Evolutionary conservation across 2,113 vertebrate genomes (phyloP).

Genomic region (Xiphias gladius): DNA sequence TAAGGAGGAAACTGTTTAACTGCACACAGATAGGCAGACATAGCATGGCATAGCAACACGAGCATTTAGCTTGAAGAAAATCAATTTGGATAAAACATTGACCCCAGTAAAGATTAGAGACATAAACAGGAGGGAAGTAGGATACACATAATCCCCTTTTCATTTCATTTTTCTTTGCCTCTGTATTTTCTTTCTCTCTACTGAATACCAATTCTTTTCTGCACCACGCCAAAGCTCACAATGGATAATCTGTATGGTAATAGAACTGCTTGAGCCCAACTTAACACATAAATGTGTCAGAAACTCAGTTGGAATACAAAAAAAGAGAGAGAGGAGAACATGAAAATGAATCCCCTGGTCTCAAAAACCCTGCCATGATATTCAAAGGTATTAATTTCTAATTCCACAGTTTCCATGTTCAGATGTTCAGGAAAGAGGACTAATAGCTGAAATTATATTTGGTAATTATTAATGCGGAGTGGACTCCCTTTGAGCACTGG

Average conservation of each 20-base stretch:
- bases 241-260: constrained; percentile 86
- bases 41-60: constrained; percentile 52
- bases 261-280: constrained; percentile 84
- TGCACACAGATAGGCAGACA: constrained; percentile 24
- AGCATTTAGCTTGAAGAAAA: constrained; percentile 73
- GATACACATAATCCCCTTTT: constrained; percentile 80
- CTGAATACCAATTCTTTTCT: constrained; percentile 79
- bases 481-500: constrained; percentile 91
- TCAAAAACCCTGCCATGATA: constrained; percentile 81
- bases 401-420: constrained; percentile 89
- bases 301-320: constrained; percentile 88
- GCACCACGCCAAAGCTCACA: constrained; percentile 70
- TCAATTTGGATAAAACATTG: constrained; percentile 83
- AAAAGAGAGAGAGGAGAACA: constrained; percentile 58
- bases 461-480: constrained; percentile 96
- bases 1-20: constrained; percentile 56
- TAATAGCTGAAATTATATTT: constrained; percentile 98
- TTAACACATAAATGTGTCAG: constrained; percentile 88
- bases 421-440: constrained; percentile 92
- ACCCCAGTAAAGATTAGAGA: constrained; percentile 78
- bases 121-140: constrained; percentile 69
- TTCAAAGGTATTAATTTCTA: constrained; percentile 94
- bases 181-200: constrained; percentile 66
- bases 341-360: constrained; percentile 86
- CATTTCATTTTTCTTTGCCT: constrained; percentile 69